phyloP scores from a whole-genome alignment of 2,888 invertebrate genomes.

The Spisula solida region DNA sequence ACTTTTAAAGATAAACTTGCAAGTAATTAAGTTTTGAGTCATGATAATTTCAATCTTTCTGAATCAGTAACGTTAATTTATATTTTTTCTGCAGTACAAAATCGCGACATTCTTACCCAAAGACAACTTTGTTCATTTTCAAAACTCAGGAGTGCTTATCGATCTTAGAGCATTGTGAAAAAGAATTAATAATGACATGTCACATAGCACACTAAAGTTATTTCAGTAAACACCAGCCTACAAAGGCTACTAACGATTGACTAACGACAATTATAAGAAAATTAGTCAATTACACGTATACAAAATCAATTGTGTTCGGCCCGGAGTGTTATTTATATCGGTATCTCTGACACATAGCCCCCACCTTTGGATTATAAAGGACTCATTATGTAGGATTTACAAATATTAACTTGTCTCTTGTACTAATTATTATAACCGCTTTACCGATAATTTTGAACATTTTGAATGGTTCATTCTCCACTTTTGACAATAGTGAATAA shows the following conservation, averaged over 20 bases:
- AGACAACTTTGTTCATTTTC: too few relatives aligned
- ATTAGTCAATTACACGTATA: neutral
- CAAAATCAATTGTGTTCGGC: neutral
- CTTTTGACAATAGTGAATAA: neutral
- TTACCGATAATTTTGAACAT: neutral
- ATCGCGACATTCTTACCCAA: too few relatives aligned
- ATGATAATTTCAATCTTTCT: too few relatives aligned
- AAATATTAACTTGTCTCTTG: neutral
- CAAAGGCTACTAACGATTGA: neutral
- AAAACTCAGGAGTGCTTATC: too few relatives aligned
- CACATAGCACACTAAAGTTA: too few relatives aligned
- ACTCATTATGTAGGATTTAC: neutral
- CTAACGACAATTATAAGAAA: neutral
- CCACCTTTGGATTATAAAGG: neutral
- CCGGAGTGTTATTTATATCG: neutral
- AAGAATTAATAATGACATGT: too few relatives aligned
- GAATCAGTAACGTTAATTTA: too few relatives aligned
- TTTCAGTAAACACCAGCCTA: neutral
- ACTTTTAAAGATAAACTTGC: too few relatives aligned
- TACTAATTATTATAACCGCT: conserved; percentile 12
- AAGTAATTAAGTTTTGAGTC: too few relatives aligned
- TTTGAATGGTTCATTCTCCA: neutral
- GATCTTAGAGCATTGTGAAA: too few relatives aligned
- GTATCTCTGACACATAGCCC: neutral
- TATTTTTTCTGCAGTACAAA: too few relatives aligned